Evolutionary conservation across 2,888 invertebrate genomes (phyloP).

Genomic region (Hypomecis atomaria): DNA sequence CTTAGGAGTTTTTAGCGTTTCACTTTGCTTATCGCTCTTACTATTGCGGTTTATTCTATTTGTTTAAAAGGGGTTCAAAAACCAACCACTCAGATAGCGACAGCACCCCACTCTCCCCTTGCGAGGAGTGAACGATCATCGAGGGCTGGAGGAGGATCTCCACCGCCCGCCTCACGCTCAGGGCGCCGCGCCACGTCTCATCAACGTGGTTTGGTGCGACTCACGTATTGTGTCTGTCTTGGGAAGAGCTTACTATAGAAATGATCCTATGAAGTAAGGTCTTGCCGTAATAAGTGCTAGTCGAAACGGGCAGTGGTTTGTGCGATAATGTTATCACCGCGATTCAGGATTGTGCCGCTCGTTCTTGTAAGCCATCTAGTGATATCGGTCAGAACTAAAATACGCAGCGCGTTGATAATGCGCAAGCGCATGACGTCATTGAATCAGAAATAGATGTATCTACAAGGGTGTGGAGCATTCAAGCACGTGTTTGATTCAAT

Average conservation of each 20-base stretch:
- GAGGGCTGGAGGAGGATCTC: slow-evolving; percentile 37
- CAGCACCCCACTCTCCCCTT: slow-evolving; percentile 37
- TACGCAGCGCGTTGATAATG: slow-evolving; percentile 1
- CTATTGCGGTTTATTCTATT: no score
- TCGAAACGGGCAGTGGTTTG: not conserved
- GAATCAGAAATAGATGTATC: not conserved
- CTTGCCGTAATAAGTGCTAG: not conserved
- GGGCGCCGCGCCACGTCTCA: slow-evolving; percentile 47
- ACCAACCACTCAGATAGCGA: slow-evolving; percentile 33
- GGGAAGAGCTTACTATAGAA: slow-evolving; percentile 46
- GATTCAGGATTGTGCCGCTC: slow-evolving; percentile 4
- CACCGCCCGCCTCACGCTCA: slow-evolving; percentile 47
- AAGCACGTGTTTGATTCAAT: no score
- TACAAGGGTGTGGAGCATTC: no score
- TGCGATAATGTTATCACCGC: not conserved
- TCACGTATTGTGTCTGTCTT: slow-evolving; percentile 41
- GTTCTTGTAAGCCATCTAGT: slow-evolving; percentile 9
- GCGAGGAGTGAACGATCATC: slow-evolving; percentile 46
- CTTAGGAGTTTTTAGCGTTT: no score
- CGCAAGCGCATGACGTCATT: slow-evolving; percentile 2
- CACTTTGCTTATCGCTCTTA: no score
- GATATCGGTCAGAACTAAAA: not conserved
- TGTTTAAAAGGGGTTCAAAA: slow-evolving; percentile 19
- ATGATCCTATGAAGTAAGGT: slow-evolving; percentile 46
- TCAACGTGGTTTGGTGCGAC: slow-evolving; percentile 41